Base-by-base conservation (phyloP, 1,140 invertebrate genomes). In the Plutomurus gul region DNA sequence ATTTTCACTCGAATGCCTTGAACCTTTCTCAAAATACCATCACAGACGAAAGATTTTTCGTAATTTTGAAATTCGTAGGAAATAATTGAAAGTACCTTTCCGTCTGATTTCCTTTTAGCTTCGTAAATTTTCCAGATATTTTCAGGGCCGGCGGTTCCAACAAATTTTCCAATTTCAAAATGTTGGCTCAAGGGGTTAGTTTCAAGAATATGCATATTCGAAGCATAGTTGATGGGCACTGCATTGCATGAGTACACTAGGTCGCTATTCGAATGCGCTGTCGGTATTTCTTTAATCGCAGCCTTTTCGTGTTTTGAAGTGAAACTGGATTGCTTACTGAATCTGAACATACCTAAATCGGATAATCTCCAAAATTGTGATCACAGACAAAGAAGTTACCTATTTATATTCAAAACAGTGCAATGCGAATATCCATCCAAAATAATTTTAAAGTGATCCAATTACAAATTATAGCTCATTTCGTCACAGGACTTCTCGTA, bases 71-170 rank as follows among this genome's bases (percentile, higher is more conserved):
- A 87, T 16, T 25, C 27, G 16, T 22, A 60, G 8, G 18, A 33
- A 3, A 2, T 60, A 7, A 36, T 8, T 60, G 20, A 6, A 71
- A 40, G n/a, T 87, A 98, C 96, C 93, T 95, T 96, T 82, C 93
- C 92, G 84, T 98, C 96, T 60, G 91, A 93, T 86, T 95, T 96
- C 76, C 94, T 87, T 84, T 93, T 93, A 0, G 93, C 96, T 83
- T 98, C 95, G 85, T 96, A 93, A 77, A 98, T 94, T 84, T 92
- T 93, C 96, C 96, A 99, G 7, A 95, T 91, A 77, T 95, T 90
- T 85, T 96, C 95, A 0, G 95, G 95, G 0, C 96, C 96, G 20
- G 95, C 95, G 73, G 92, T 95, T 1, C 71, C 78, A 22, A 75
- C 27, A 11, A 72, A 76, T 40, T 60, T 36, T n/a, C 95, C 93